Evolutionary conservation across 2,797 vertebrate genomes (phyloP).

Genomic region (Chaunax sp.): DNA sequence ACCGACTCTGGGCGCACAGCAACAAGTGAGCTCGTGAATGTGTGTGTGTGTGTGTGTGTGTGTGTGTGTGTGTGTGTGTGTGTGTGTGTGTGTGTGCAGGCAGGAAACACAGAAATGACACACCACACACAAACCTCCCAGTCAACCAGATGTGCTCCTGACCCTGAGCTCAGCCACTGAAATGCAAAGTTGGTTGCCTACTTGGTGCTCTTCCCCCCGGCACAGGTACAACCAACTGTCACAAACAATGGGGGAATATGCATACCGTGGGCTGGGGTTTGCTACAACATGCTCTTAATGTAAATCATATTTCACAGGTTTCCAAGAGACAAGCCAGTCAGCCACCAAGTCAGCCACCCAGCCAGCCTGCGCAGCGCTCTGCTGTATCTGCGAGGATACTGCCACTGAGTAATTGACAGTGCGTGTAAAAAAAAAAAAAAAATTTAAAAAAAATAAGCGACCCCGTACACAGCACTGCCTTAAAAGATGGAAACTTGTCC

Average conservation of each 20-base stretch:
- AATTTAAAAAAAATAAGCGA: constrained; percentile 27
- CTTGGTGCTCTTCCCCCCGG: constrained; percentile 63
- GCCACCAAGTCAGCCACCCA: constrained; percentile 65
- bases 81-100: too few relatives aligned
- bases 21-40: constrained; percentile 16
- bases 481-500: constrained; percentile 69
- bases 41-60: constrained; percentile 12
- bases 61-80: constrained; percentile 16
- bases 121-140: constrained; percentile 64
- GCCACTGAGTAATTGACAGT: constrained; percentile 74
- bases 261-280: constrained; percentile 78
- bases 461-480: constrained; percentile 59
- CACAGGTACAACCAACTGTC: constrained; percentile 81
- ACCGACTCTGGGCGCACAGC: constrained; percentile 64
- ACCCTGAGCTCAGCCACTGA: constrained; percentile 80
- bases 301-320: constrained; percentile 82
- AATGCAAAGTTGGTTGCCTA: constrained; percentile 80
- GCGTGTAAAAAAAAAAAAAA: constrained; percentile 36
- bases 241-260: constrained; percentile 81
- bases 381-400: constrained; percentile 55
- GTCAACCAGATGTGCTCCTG: constrained; percentile 83
- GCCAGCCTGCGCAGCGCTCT: constrained; percentile 45
- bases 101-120: constrained; percentile 64
- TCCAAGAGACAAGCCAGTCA: constrained; percentile 76
- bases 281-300: constrained; percentile 82